These are phyloP conservation scores for Scomberomorus guttatus DNA, from an alignment of 2,797 vertebrate genomes.

Conservation along the genomic window DNA sequence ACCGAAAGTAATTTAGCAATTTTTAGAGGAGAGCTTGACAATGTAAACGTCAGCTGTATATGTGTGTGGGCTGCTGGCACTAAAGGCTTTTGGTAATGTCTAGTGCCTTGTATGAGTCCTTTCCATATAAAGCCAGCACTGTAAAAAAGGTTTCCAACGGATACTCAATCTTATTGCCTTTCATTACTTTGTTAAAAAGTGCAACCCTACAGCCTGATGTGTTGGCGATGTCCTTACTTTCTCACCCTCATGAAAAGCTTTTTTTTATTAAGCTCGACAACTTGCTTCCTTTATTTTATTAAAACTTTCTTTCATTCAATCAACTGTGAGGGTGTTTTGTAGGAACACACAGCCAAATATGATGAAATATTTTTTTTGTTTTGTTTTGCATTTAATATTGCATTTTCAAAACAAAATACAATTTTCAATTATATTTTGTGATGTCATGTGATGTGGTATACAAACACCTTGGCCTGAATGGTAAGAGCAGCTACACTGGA, in stretches of 20 bases:
- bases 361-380: conserved; percentile 33
- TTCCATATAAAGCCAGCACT: conserved; percentile 7
- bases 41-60: not conserved
- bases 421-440: not conserved
- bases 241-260: conserved; percentile 53
- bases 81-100: not conserved
- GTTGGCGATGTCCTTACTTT: conserved; percentile 52
- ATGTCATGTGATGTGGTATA: no score
- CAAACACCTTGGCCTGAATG: no score
- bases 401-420: no score
- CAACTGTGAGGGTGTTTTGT: conserved; percentile 27
- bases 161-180: conserved; percentile 23
- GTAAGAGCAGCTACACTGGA: no score
- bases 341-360: conserved; percentile 16
- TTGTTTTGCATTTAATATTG: not conserved
- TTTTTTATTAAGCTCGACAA: conserved; percentile 38
- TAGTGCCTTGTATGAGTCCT: not conserved
- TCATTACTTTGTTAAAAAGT: conserved; percentile 35
- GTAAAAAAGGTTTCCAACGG: conserved; percentile 7
- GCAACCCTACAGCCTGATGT: conserved; percentile 23
- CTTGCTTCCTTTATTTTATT: conserved; percentile 57
- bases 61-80: not conserved
- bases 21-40: not conserved
- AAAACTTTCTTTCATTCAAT: conserved; percentile 38
- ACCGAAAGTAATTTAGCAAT: not conserved